Percentiles rank a stretch among this genome's conserved stretches.
Evolutionary conservation across 2,113 vertebrate species (phyloP).

Genomic region (Pterocles burchelli): DNA sequence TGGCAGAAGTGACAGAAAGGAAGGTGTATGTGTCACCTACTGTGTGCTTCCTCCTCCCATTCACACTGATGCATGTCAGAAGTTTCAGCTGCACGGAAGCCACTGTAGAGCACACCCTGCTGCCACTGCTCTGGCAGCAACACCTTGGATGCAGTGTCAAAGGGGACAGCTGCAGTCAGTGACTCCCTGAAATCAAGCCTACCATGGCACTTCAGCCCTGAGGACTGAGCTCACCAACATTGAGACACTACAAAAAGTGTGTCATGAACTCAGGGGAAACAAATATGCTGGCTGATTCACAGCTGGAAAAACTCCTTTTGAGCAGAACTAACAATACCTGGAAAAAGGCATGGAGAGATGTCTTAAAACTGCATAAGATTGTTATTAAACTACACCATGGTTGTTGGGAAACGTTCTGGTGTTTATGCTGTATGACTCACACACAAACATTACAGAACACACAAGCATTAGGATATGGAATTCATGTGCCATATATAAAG

Average conservation of each 20-base stretch:
- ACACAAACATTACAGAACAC: not conserved
- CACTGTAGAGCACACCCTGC: not conserved
- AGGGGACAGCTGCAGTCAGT: not conserved
- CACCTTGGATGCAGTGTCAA: not conserved
- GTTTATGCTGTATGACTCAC: constrained; percentile 26
- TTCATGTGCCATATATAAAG: not conserved
- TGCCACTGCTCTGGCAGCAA: not conserved
- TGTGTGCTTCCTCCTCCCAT: not conserved
- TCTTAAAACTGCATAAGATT: not conserved
- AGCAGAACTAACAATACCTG: constrained; percentile 16
- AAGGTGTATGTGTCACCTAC: rapidly evolving
- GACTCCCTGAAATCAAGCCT: not conserved
- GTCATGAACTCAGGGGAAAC: not conserved
- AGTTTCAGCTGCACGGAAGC: not conserved
- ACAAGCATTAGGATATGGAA: constrained; percentile 4
- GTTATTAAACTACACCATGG: not conserved
- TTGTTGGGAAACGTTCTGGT: constrained; percentile 40
- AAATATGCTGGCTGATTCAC: not conserved
- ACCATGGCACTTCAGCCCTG: not conserved
- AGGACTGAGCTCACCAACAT: not conserved
- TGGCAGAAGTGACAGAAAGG: not conserved
- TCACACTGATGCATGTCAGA: not conserved
- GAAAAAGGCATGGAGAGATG: not conserved
- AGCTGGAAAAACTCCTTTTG: constrained; percentile 11
- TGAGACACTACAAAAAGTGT: not conserved